These are phyloP conservation scores for Cephus spinipes DNA, from an alignment of 2,888 invertebrate species.

Conservation along the genomic window DNA sequence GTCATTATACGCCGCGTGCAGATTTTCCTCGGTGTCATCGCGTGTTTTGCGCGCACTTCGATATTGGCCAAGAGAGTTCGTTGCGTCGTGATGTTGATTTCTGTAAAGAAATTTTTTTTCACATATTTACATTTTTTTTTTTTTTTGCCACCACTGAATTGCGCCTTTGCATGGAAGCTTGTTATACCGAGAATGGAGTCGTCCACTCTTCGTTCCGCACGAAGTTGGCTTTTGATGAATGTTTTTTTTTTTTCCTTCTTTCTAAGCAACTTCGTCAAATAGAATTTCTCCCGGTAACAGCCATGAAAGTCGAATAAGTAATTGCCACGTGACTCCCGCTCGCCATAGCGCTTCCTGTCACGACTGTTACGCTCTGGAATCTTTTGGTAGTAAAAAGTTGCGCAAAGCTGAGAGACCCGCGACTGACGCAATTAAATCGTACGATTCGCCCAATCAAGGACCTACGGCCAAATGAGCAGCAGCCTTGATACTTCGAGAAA, in stretches of 20 bases:
- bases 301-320: background rate
- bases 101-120: background rate
- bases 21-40: background rate
- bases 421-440: background rate
- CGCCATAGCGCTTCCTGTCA: background rate
- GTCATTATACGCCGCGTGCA: background rate
- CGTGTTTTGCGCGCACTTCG: background rate
- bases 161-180: background rate
- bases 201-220: background rate
- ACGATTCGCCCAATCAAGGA: background rate
- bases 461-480: background rate
- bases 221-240: background rate
- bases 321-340: background rate
- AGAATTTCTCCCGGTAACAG: background rate
- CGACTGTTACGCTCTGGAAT: background rate
- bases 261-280: background rate
- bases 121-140: background rate
- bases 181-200: background rate
- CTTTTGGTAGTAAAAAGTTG: background rate
- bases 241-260: background rate
- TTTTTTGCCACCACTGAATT: too few relatives aligned
- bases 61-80: background rate
- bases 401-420: background rate
- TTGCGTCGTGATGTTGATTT: background rate
- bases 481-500: background rate